Evolutionary conservation across 2,797 vertebrate species (phyloP), one percentile per base, ranked within the genome.

Genomic region (Gymnodraco acuticeps): DNA sequence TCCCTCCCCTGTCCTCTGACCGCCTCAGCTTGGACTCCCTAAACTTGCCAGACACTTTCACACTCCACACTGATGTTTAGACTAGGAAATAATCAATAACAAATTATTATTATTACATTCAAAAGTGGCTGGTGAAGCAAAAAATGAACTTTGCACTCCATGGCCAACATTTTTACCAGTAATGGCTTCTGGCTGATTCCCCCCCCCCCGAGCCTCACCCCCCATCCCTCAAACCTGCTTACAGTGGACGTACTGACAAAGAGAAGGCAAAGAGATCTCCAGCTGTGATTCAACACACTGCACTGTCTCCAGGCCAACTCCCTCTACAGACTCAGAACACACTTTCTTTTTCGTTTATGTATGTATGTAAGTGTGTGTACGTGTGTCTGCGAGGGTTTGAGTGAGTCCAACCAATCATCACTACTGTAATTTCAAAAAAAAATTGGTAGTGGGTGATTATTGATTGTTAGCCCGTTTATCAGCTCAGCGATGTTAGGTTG

Each of bases 251-350:
- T 73, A 77, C 73, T 85, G 71, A 72, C 60, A 59, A 65, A 84
- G 68, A 78, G 64, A 61, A 77, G 61, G 31, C 63, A 62, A 72
- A 77, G 47, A 74, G 66, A 67, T 48, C 27, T 58, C 72, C 73
- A 81, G 65, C 79, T 64, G 56, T 78, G 64, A 60, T 38, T 17
- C 61, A 41, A 73, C 67, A 33, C 59, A 20, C 65, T 65, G 71
- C 77, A 46, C 63, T 23, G 70, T 74, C 70, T 89, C 73, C 83
- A 81, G 72, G 67, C 74, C 72, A 47, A 58, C 71, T 73, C 82
- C 69, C 77, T 77, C 78, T 80, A 82, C 71, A 73, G 78, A 88
- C 86, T 88, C 77, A 50, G 62, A 91, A 83, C 70, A 82, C 81
- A 76, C 77, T 81, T 63, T 80, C 75, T 78, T 38, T 38, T 80